Conservation (phyloP, 2,888 invertebrate species). For the Nephrotoma guestfalica region DNA sequence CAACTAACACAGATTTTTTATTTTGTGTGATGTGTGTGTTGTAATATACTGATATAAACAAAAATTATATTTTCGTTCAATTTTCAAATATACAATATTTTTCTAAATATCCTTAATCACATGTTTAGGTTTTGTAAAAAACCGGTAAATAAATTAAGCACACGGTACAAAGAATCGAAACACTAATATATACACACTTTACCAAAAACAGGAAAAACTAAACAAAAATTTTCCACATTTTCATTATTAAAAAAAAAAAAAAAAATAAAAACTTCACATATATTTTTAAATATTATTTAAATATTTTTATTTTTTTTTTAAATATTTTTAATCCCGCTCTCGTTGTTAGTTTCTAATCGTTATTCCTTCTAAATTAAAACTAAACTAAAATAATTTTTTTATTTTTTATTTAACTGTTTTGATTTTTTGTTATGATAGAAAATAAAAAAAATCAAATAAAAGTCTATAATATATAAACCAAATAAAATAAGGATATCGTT, state of each 20-base stretch:
- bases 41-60: background rate
- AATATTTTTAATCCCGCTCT: background rate
- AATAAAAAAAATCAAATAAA: conserved; percentile 2
- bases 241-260: background rate
- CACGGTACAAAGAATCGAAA: background rate
- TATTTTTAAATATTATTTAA: background rate
- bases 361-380: conserved; percentile 2
- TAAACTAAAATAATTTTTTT: conserved; percentile 1
- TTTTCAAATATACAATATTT: background rate
- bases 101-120: background rate
- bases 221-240: background rate
- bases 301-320: background rate
- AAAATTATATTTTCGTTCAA: background rate
- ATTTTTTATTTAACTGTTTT: conserved; percentile 3
- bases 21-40: background rate
- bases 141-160: background rate
- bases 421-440: background rate
- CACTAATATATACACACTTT: background rate
- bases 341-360: conserved; percentile 1
- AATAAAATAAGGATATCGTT: conserved; percentile 3
- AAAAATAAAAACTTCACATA: background rate
- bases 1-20: background rate
- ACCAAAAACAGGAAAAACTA: background rate
- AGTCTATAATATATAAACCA: conserved; percentile 3
- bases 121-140: background rate